Conservation (phyloP, 2,113 vertebrate genomes). For the Otolemur garnettii region DNA sequence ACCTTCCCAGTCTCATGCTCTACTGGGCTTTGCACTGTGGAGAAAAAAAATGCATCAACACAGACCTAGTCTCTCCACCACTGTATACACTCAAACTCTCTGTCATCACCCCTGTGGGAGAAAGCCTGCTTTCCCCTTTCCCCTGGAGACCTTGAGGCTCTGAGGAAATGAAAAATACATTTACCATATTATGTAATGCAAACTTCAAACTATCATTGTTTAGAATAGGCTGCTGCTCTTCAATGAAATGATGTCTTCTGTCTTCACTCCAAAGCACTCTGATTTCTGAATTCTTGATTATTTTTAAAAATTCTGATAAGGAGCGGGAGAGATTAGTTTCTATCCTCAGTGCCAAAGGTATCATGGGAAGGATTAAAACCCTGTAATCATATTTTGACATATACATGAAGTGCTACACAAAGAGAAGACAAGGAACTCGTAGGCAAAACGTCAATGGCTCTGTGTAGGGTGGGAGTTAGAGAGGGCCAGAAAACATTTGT, state of each 20-base stretch:
- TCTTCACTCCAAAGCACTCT: conserved; percentile 59
- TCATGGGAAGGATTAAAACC: conserved; percentile 53
- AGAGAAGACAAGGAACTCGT: conserved; percentile 60
- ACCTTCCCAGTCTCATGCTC: too few relatives aligned
- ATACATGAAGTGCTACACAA: conserved; percentile 64
- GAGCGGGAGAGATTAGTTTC: conserved; percentile 63
- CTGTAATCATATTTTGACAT: conserved; percentile 57
- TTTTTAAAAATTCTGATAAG: conserved; percentile 67
- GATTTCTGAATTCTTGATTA: conserved; percentile 70
- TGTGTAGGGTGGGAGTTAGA: conserved; percentile 30
- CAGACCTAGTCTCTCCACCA: not conserved
- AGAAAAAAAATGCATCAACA: not conserved
- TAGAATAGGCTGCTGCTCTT: conserved; percentile 36
- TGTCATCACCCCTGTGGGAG: not conserved
- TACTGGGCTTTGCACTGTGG: too few relatives aligned
- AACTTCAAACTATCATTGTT: not conserved
- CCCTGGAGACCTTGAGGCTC: not conserved
- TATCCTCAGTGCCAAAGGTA: conserved; percentile 64
- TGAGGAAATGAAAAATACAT: conserved; percentile 1
- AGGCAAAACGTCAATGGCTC: conserved; percentile 50
- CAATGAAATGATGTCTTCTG: conserved; percentile 39
- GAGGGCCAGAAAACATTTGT: conserved; percentile 32
- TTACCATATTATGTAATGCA: conserved; percentile 33
- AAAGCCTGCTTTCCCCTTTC: not conserved
- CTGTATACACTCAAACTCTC: not conserved